Conservation (phyloP, 2,888 invertebrate species). For the Mesorhabditis belari region DNA sequence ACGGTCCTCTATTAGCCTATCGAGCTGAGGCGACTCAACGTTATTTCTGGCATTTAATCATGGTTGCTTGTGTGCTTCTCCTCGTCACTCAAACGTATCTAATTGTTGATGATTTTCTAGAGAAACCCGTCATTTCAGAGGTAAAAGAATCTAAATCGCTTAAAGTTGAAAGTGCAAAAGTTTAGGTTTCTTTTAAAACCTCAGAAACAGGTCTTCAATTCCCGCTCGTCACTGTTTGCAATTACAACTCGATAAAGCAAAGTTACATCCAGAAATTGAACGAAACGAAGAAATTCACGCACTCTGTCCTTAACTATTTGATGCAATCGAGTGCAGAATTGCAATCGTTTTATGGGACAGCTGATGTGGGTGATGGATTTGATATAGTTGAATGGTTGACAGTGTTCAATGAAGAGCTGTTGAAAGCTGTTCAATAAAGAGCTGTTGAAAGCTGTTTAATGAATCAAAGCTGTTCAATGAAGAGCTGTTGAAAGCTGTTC, state of each 20-base stretch:
- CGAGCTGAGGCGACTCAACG: not conserved
- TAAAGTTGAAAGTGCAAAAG: not conserved
- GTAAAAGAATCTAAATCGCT: not conserved
- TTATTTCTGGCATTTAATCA: not conserved
- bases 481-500: no score
- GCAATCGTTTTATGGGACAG: not conserved
- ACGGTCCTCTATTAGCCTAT: not conserved
- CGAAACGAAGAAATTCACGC: not conserved
- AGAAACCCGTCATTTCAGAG: not conserved
- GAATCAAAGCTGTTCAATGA: no score
- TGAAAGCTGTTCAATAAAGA: no score
- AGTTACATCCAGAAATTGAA: not conserved
- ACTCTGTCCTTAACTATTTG: not conserved
- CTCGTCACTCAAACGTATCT: not conserved
- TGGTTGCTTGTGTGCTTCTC: not conserved
- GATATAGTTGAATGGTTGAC: no score
- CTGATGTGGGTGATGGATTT: not conserved
- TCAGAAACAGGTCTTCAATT: not conserved
- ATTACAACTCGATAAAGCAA: not conserved
- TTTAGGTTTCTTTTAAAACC: not conserved
- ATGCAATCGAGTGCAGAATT: not conserved
- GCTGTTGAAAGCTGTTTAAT: no score
- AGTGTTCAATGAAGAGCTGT: no score
- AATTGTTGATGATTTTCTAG: not conserved
- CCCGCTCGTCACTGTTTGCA: not conserved